These are phyloP conservation scores for Caenorhabditis uteleia DNA, from an alignment of 2,888 invertebrate genomes.

Conservation along the genomic window DNA sequence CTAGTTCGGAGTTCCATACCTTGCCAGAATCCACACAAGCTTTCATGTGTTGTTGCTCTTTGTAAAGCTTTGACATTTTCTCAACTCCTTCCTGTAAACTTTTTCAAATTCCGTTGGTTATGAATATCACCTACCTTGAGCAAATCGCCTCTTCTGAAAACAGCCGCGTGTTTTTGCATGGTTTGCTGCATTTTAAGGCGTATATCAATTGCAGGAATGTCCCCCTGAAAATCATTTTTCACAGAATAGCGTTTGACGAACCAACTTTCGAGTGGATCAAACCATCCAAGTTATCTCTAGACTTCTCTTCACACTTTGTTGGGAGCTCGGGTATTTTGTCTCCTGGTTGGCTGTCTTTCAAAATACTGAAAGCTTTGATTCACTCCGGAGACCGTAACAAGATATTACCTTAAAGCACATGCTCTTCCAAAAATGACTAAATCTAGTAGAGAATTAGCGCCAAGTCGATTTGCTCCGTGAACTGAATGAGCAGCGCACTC, in stretches of 20 bases:
- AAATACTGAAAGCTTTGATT: constrained; percentile 29
- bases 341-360: constrained; percentile 77
- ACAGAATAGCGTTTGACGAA: constrained; percentile 3
- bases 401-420: constrained; percentile 77
- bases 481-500: constrained; percentile 94
- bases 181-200: constrained; percentile 90
- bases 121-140: constrained; percentile 77
- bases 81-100: constrained; percentile 77
- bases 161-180: constrained; percentile 97
- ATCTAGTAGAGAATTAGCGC: constrained; percentile 96
- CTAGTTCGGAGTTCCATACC: constrained; percentile 95
- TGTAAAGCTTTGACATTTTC: constrained; percentile 81
- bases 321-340: constrained; percentile 80
- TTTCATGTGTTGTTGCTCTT: constrained; percentile 76
- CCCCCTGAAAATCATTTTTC: constrained; percentile 48
- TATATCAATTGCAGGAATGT: constrained; percentile 79
- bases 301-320: constrained; percentile 86
- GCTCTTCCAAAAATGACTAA: constrained; percentile 97
- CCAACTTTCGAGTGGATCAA: constrained; percentile 67
- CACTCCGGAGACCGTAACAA: neutral
- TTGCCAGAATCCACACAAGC: constrained; percentile 76
- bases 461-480: constrained; percentile 96
- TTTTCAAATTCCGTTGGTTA: neutral
- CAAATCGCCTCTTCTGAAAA: constrained; percentile 88
- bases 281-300: constrained; percentile 87